phyloP scores from a whole-genome alignment of 2,888 invertebrate species.

The Brachyptera putata region DNA sequence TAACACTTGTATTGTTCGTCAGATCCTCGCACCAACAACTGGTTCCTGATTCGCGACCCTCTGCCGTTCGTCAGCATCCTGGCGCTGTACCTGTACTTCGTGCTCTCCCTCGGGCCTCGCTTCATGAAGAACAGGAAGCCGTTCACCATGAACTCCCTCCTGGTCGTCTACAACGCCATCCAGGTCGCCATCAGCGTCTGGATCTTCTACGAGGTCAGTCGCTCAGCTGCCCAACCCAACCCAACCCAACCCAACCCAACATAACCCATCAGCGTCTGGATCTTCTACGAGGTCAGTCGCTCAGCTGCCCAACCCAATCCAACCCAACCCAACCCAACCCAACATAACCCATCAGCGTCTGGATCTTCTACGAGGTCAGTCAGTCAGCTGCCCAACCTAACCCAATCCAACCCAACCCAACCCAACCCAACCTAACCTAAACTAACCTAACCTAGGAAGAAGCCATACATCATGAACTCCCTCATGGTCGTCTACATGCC shows the following conservation, averaged over 20 bases:
- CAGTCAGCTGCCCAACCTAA: no score
- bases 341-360: conserved; percentile 54
- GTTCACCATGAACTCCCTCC: conserved; percentile 46
- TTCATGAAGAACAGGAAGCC: conserved; percentile 54
- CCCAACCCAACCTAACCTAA: no score
- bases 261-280: conserved; percentile 56
- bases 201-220: conserved; percentile 74
- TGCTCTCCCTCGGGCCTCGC: conserved; percentile 65
- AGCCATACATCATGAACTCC: no score
- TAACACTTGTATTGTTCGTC: no score
- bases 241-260: no score
- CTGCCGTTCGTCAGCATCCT: conserved; percentile 55
- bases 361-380: conserved; percentile 74
- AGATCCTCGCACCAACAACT: conserved; percentile 62
- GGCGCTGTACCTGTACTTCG: conserved; percentile 62
- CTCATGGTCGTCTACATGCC: no score
- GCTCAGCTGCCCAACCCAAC: no score
- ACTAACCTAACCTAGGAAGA: no score
- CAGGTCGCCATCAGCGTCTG: conserved; percentile 56
- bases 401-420: no score
- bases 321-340: no score
- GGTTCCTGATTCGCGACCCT: conserved; percentile 63
- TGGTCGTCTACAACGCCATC: conserved; percentile 52
- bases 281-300: conserved; percentile 76
- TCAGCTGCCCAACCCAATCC: no score